phyloP scores from a whole-genome alignment of 64 coral and sea anemone genomes.

The Platygyra sinensis region DNA sequence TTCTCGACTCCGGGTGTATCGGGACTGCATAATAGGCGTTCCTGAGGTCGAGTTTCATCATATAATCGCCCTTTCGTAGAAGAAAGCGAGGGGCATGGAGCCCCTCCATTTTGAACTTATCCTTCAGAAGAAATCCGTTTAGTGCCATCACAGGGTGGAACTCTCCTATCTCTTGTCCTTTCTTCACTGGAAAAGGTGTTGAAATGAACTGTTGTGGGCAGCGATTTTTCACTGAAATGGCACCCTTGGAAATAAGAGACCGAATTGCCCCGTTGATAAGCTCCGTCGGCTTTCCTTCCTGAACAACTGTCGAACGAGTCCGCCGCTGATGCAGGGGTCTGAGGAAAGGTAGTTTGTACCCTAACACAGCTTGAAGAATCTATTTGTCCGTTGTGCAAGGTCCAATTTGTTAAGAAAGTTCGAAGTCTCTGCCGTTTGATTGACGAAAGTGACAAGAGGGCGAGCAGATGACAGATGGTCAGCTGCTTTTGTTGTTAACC shows the following conservation, averaged over 20 bases:
- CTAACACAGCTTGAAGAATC: background rate
- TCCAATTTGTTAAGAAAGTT: background rate
- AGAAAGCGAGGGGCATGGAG: conserved; percentile 16
- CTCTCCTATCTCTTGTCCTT: conserved; percentile 21
- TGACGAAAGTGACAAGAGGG: background rate
- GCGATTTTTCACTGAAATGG: conserved; percentile 27
- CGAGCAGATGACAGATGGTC: conserved; percentile 30
- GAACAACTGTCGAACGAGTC: background rate
- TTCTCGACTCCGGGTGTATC: conserved; percentile 17
- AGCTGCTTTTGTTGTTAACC: background rate
- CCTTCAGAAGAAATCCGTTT: conserved; percentile 43
- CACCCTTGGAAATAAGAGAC: conserved; percentile 54
- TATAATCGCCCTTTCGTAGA: conserved; percentile 7
- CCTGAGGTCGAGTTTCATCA: conserved; percentile 50
- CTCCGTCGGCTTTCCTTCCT: background rate
- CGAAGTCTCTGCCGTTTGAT: background rate
- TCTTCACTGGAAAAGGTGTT: conserved; percentile 59
- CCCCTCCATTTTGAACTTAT: conserved; percentile 59
- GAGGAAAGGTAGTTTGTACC: background rate
- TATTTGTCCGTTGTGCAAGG: background rate
- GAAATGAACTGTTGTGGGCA: conserved; percentile 53
- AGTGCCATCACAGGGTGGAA: conserved; percentile 42
- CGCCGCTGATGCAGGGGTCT: background rate
- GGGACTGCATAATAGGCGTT: conserved; percentile 7
- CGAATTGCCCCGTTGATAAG: background rate